A percentile compares a stretch with the other conserved stretches of the same genome.
Conservation (phyloP, 1,140 invertebrate species). For the Mya arenaria region DNA sequence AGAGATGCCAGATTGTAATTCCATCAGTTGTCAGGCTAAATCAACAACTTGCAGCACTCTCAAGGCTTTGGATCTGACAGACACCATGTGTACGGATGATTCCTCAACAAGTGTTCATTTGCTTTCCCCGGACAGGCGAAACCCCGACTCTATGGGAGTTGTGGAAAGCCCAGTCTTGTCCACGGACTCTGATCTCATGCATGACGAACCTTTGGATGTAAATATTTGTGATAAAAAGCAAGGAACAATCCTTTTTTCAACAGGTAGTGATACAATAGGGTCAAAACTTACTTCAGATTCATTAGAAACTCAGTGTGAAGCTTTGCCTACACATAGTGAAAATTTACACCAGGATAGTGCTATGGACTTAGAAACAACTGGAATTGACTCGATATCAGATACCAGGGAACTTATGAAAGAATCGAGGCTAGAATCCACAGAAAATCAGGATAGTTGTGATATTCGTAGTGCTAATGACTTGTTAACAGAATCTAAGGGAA, state of each 20-base stretch:
- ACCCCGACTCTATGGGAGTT: conserved; percentile 45
- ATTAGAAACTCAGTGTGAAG: too few relatives aligned
- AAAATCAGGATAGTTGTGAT: conserved; percentile 26
- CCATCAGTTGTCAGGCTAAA: not conserved
- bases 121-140: conserved; percentile 40
- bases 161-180: conserved; percentile 28
- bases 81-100: conserved; percentile 19
- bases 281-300: too few relatives aligned
- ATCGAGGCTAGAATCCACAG: not conserved
- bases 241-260: not conserved
- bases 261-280: not conserved
- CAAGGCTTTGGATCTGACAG: conserved; percentile 14
- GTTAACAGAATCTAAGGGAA: not conserved
- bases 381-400: conserved; percentile 17
- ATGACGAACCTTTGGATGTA: not conserved
- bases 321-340: too few relatives aligned
- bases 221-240: not conserved
- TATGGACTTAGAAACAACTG: not conserved
- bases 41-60: conserved; percentile 6
- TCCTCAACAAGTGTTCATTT: conserved; percentile 46
- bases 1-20: conserved; percentile 12
- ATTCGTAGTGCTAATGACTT: conserved; percentile 46
- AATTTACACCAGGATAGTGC: conserved; percentile 1
- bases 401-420: conserved; percentile 28
- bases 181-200: not conserved